phyloP scores from a whole-genome alignment of 2,888 invertebrate genomes.

The Eledone cirrhosa region DNA sequence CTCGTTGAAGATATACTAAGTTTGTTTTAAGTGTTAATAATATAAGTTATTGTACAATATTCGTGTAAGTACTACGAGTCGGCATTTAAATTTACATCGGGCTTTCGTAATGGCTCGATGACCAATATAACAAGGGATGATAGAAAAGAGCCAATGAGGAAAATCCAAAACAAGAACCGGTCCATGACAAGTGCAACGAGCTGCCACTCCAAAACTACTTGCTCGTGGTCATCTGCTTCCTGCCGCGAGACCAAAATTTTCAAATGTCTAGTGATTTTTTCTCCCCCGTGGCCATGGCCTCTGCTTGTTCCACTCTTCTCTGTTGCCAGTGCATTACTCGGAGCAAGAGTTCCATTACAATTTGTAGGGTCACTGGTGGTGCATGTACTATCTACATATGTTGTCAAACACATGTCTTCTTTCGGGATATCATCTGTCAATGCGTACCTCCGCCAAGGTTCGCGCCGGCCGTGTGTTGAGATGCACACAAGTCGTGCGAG shows the following conservation, averaged over 20 bases:
- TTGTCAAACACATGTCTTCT: conserved; percentile 51
- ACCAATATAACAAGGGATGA: conserved; percentile 64
- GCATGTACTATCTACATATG: conserved; percentile 48
- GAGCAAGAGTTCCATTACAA: conserved; percentile 49
- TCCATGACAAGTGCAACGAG: conserved; percentile 66
- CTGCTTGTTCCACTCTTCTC: conserved; percentile 31
- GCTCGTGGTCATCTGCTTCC: conserved; percentile 48
- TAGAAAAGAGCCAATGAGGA: conserved; percentile 58
- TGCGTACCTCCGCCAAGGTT: conserved; percentile 22
- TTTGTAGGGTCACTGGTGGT: conserved; percentile 39
- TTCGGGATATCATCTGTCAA: conserved; percentile 29
- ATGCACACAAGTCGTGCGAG: conserved; percentile 61
- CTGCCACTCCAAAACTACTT: conserved; percentile 65
- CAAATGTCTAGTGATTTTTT: conserved; percentile 56
- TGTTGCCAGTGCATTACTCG: conserved; percentile 32
- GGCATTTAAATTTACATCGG: conserved; percentile 35
- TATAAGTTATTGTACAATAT: neutral
- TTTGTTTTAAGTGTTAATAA: conserved; percentile 22
- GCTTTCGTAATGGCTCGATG: conserved; percentile 62
- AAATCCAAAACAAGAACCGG: conserved; percentile 65
- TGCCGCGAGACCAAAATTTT: conserved; percentile 58
- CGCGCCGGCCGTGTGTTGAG: conserved; percentile 33
- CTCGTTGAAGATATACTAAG: neutral
- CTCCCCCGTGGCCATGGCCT: conserved; percentile 33
- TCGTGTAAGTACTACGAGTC: neutral